phyloP scores from a whole-genome alignment of 2,888 invertebrate species.

The Acanthopleura granulata region DNA sequence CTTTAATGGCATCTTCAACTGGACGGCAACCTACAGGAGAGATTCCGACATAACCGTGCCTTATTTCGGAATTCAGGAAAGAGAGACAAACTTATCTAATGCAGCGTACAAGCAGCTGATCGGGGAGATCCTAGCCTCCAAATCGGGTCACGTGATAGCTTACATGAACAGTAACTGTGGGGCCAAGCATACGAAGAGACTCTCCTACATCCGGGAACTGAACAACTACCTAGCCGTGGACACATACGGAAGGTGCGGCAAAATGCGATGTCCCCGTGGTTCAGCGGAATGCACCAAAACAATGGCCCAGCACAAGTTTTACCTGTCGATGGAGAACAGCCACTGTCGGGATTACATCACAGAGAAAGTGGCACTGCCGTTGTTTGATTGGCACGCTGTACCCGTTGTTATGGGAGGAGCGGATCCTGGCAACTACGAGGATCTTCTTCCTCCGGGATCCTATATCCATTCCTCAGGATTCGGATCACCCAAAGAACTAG shows the following conservation, averaged over 20 bases:
- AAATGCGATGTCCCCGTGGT: neutral
- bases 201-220: neutral
- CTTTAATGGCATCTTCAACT: neutral
- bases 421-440: neutral
- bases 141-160: neutral
- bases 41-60: neutral
- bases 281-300: neutral
- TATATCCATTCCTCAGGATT: slow-evolving; percentile 1
- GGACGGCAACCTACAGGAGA: neutral
- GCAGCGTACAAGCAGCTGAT: neutral
- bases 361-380: neutral
- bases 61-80: neutral
- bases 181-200: neutral
- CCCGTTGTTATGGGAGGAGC: slow-evolving; percentile 14
- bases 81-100: neutral
- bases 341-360: slow-evolving; percentile 7
- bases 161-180: slow-evolving; percentile 4
- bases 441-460: neutral
- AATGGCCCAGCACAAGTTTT: neutral
- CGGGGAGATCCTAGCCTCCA: neutral
- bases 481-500: slow-evolving; percentile 10
- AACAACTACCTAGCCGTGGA: neutral
- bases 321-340: neutral
- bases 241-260: neutral
- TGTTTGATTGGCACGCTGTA: neutral